Percentiles rank a stretch among this genome's conserved stretches.
These are phyloP conservation scores for Tinea pellionella DNA, from an alignment of 2,888 invertebrate genomes.

Conservation along the genomic window DNA sequence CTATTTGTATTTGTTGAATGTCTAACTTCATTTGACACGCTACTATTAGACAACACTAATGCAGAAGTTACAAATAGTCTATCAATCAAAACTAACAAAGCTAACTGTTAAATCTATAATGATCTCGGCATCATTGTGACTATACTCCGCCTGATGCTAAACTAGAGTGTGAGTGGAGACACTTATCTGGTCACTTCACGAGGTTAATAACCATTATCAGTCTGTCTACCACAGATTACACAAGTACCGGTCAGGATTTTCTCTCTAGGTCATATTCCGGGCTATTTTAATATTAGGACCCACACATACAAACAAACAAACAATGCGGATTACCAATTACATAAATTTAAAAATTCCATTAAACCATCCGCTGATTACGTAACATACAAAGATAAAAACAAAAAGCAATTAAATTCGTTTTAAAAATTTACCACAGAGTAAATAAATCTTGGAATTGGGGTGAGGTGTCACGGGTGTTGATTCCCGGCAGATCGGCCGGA, in stretches of 20 bases:
- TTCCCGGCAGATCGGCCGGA: constrained; percentile 13
- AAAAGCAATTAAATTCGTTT: constrained; percentile 9
- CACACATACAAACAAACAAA: too few species aligned
- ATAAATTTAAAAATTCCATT: constrained; percentile 6
- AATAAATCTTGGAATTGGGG: constrained; percentile 10
- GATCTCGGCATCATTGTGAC: too few species aligned
- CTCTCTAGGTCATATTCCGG: too few species aligned
- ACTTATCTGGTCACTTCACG: too few species aligned
- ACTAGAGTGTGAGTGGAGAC: too few species aligned
- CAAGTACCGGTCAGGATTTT: too few species aligned
- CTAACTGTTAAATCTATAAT: neutral
- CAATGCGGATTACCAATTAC: neutral
- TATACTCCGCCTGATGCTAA: too few species aligned
- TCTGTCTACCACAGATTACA: too few species aligned
- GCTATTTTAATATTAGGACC: too few species aligned
- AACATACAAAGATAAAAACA: constrained; percentile 5
- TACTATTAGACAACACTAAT: neutral
- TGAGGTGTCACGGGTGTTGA: constrained; percentile 13
- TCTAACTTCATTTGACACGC: neutral
- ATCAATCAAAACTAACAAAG: neutral
- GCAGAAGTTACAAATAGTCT: neutral
- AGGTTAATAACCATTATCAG: too few species aligned
- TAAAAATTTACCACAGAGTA: constrained; percentile 12
- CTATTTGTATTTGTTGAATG: neutral
- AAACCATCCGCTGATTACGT: neutral